A percentile compares a stretch with the other conserved stretches of the same genome.
These are phyloP conservation scores for Notothenia coriiceps DNA, from an alignment of 2,113 vertebrate species.

Conservation along the genomic window DNA sequence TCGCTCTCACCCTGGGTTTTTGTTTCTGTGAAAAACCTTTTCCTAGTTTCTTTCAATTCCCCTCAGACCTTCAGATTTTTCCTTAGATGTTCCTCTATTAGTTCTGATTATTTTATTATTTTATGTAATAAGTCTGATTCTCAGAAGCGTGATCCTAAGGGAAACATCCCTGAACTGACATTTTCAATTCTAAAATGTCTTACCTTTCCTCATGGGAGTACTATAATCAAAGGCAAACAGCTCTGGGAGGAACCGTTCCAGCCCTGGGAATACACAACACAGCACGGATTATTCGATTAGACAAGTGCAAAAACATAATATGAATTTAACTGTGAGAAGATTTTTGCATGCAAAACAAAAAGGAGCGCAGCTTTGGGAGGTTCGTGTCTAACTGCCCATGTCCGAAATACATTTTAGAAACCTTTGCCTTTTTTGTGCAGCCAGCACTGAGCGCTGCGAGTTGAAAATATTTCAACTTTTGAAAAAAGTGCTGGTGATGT, in stretches of 20 bases:
- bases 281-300: neutral
- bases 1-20: neutral
- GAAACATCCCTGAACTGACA: neutral
- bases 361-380: neutral
- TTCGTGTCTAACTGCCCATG: neutral
- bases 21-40: constrained; percentile 7
- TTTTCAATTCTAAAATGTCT: neutral
- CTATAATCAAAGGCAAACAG: neutral
- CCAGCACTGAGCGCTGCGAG: too few relatives aligned
- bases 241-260: neutral
- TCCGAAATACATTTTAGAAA: too few relatives aligned
- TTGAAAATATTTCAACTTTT: too few relatives aligned
- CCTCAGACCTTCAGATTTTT: neutral
- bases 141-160: neutral
- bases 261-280: neutral
- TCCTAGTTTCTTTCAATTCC: neutral
- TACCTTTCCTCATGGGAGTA: neutral
- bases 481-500: too few relatives aligned
- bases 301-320: neutral
- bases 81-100: neutral
- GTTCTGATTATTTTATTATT: neutral
- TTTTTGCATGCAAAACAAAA: neutral
- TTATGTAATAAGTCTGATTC: neutral
- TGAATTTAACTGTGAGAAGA: neutral
- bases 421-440: too few relatives aligned